Evolutionary conservation across 2,113 vertebrate species (phyloP), one percentile per base, ranked within the genome.

Genomic region (Dicentrarchus labrax): DNA sequence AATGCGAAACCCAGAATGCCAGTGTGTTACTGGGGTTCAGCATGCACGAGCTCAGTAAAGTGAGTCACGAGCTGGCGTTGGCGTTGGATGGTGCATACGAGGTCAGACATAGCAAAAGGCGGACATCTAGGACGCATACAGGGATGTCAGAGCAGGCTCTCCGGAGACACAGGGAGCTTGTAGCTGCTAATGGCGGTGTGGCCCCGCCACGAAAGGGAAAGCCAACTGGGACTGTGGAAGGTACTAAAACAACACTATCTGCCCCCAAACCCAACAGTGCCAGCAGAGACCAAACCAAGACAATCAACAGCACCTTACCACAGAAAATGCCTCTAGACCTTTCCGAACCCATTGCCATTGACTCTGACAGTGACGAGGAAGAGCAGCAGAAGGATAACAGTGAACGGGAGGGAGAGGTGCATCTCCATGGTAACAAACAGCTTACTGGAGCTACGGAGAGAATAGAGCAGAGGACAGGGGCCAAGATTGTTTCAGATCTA

Each of bases 11-110:
- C 22, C 96, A 96, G 75, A 96, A 95, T 22, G 89, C 96, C 0
- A 94, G 94, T 0, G 97, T 99, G 80, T 76, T 99, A 76, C 94
- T 99, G 12, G 98, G 98, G 45, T 99, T 99, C 93, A 98, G 97
- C 69, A 99, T 99, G 98, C 96, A 97, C 81, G 96, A 98, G 50
- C 84, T 98, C 21, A 95, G 96, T 92, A 96, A 96, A 87, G 96
- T 99, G 59, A 96, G 94, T 60, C 98, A 99, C 0, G 95, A 96
- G 72, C 96, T 99, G 95, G 95, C 96, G 30, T 96, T 98, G 50
- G 92, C 92, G 47, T 90, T 93, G 0, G 95, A 95, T 3, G 97
- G 95, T 88, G 85, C 94, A 0, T 97, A 96, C 80, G 94, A 97
- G 91, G 96, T 95, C 76, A 92, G 95, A 0, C 94, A 94, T 0